Evolutionary conservation across 1,140 invertebrate genomes (phyloP).

Genomic region (Aporrectodea caliginosa): DNA sequence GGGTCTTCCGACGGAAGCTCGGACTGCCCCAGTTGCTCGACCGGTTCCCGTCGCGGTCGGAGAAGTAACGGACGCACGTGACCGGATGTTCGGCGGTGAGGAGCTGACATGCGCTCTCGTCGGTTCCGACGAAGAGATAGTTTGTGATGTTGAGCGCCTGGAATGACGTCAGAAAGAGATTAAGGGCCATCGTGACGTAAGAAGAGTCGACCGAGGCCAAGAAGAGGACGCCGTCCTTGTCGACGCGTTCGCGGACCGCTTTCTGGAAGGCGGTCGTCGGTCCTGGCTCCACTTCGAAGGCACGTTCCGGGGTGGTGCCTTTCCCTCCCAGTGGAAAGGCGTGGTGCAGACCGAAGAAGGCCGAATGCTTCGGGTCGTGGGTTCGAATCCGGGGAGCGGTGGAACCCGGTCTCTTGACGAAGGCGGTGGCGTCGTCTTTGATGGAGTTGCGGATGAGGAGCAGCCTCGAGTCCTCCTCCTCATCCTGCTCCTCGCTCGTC

Average conservation of each 20-base stretch:
- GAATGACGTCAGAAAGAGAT: conserved; percentile 23
- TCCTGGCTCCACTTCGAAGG: background rate
- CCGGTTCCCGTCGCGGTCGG: background rate
- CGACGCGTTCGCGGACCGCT: background rate
- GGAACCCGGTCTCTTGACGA: background rate
- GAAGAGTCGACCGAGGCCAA: conserved; percentile 15
- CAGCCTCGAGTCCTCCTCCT: too few relatives aligned
- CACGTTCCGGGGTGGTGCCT: background rate
- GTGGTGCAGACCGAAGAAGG: background rate
- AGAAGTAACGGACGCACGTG: background rate
- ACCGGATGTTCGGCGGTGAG: background rate
- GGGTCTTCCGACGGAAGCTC: conserved; percentile 18
- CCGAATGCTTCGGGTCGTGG: background rate
- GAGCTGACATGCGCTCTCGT: background rate
- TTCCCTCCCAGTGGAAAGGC: background rate
- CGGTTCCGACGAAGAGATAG: conserved; percentile 17
- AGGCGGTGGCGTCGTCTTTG: background rate
- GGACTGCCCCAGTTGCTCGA: background rate
- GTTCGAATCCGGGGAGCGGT: background rate
- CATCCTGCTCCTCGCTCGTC: background rate
- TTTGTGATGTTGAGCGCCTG: conserved; percentile 1
- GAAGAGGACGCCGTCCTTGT: background rate
- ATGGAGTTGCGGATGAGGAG: too few relatives aligned
- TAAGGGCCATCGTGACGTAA: conserved; percentile 20
- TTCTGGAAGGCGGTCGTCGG: background rate